Evolutionary conservation across 2,888 invertebrate species (phyloP), one percentile per base, ranked within the genome.

Genomic region (Lycaena phlaeas): DNA sequence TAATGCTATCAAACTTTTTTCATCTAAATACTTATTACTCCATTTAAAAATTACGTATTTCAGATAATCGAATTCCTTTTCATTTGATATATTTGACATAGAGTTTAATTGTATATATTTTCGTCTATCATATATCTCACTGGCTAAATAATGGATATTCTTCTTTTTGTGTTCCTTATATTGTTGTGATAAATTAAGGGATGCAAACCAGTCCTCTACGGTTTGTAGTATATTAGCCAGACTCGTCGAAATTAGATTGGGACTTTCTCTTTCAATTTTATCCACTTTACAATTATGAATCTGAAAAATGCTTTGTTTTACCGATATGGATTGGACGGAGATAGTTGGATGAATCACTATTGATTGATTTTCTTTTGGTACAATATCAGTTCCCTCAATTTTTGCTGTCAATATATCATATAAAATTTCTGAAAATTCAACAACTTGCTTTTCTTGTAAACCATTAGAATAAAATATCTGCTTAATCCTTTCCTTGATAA

Each of bases 11-110:
- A 52, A 53, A 40, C 65, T 61, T 14, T 66, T 49, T 40, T 64
- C 64, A 1, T 61, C 63, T 1, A 59, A 54, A n/a, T 73, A 48
- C 46, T 69, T 75, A 41, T 66, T 65, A 2, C 73, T 57, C 69
- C 70, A 75, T 63, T 76, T 78, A 45, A 68, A 77, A 49, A 79
- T 72, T 26, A 70, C 73, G 56, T 68, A 77, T 42, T 68, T 74
- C 10, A 79, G 57, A 53, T 68, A 52, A 46, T 75, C 71, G 22
- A 77, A 40, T 46, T 78, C 76, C 22, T 64, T 61, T 44, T 49
- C 45, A 0, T 63, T 55, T 9, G 58, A 45, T 2, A 48, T 48
- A 27, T 36, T 52, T 9, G 44, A 48, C 0, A 47, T 42, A 10
- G 59, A 57, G 43, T 69, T 69, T 1, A 69, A 40, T 46, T 68